Evolutionary conservation across 2,113 vertebrate species (phyloP).

Genomic region (Paraplagusia blochii): DNA sequence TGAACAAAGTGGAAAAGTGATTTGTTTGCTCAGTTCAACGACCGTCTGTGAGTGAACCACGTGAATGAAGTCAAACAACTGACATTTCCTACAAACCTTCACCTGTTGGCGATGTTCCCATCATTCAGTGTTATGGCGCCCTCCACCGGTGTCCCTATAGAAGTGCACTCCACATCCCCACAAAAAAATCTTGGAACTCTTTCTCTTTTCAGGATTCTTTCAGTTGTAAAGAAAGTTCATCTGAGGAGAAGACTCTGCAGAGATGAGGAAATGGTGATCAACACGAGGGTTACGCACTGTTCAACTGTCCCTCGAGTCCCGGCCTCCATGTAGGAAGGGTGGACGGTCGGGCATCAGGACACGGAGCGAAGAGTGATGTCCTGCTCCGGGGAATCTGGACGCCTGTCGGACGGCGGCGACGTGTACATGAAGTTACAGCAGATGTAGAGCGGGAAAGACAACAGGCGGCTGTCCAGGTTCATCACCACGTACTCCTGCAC

Average conservation of each 20-base stretch:
- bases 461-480: constrained; percentile 92
- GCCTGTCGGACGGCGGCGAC: constrained; percentile 77
- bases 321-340: constrained; percentile 23
- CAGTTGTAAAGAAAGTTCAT: too few species aligned
- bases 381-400: constrained; percentile 52
- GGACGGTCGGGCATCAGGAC: constrained; percentile 56
- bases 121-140: constrained; percentile 1
- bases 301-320: constrained; percentile 29
- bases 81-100: background rate
- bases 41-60: too few species aligned
- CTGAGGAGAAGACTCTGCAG: too few species aligned
- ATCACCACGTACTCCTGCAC: constrained; percentile 93
- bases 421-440: constrained; percentile 98
- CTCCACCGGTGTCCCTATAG: background rate
- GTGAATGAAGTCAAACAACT: too few species aligned
- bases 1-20: too few species aligned
- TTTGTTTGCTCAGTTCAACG: too few species aligned
- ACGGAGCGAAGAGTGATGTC: constrained; percentile 56
- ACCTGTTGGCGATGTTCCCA: constrained; percentile 6
- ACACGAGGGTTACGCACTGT: constrained; percentile 26
- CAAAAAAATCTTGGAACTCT: too few species aligned
- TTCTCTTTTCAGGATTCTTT: too few species aligned
- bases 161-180: too few species aligned
- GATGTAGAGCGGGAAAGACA: constrained; percentile 92
- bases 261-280: constrained; percentile 14